Evolutionary conservation across 2,888 invertebrate species (phyloP), one percentile per base, ranked within the genome.

Genomic region (Steinernema carpocapsae): DNA sequence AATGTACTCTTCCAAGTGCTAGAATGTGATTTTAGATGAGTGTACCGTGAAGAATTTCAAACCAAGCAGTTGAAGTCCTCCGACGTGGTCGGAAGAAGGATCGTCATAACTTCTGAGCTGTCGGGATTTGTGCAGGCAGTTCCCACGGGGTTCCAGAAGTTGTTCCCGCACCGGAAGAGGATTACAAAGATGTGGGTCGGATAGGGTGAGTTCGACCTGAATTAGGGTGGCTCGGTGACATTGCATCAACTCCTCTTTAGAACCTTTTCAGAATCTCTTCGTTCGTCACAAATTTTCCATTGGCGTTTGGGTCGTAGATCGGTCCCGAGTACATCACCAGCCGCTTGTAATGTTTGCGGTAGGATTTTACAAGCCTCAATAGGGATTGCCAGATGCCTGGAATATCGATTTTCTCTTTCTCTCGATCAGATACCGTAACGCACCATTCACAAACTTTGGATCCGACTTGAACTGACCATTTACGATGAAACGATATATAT

Each of bases 21-120:
- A 70, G 10, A 76, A 81, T 75, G 17, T 12, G 19, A 2, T 19
- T 6, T 4, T 24, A 42, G 26, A 26, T 17, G 19, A 32, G 12
- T 22, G 10, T 17, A 6, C 6, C 17, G 17, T 17, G 4, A 32
- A 17, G 29, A 12, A 14, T 17, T 7, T 19, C 75, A 14, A 48
- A 81, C 82, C 77, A 82, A 70, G 72, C 82, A 82, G 72, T 81
- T 81, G 71, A 74, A 71, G 46, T 82, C 78, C 17, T 77, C 72
- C n/a, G 79, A 75, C 26, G 74, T 43, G 17, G 79, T 51, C 24
- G 81, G 81, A 45, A 81, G 64, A 17, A 80, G 52, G 43, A 81
- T 80, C 14, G 78, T 64, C 2, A 81, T 72, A 0, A 79, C 77
- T 7, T 59, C 51, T 14, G 82, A 77, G 26, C 43, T 71, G 14